A percentile compares a stretch with the other conserved stretches of the same genome.
These are phyloP conservation scores for Pyrrhosoma nymphula DNA, from an alignment of 2,888 invertebrate species.

Conservation along the genomic window DNA sequence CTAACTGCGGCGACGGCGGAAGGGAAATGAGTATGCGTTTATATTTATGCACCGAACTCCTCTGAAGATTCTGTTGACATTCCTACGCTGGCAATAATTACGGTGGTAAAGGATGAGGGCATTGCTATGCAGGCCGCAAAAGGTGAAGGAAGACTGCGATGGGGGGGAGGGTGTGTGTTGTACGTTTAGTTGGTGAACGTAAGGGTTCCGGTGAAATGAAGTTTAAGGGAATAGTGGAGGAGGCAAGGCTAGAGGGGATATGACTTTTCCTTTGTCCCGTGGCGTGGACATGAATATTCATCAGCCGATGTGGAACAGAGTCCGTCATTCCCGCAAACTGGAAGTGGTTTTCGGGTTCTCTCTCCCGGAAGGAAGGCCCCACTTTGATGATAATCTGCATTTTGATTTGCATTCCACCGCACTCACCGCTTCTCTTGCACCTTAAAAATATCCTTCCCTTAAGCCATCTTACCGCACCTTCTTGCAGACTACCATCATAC, in stretches of 20 bases:
- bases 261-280: constrained; percentile 62
- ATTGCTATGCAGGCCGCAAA: not conserved
- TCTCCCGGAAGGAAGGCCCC: not conserved
- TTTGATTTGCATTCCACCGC: constrained; percentile 42
- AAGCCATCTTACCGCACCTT: not conserved
- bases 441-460: not conserved
- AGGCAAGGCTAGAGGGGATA: not conserved
- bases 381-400: constrained; percentile 64
- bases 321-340: constrained; percentile 58
- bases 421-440: not conserved
- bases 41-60: not conserved
- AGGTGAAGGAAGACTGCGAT: not conserved
- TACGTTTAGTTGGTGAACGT: no score
- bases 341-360: constrained; percentile 55
- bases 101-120: not conserved
- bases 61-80: constrained; percentile 40
- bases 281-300: constrained; percentile 58
- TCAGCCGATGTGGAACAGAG: constrained; percentile 53
- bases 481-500: not conserved
- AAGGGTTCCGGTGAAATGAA: not conserved
- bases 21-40: not conserved
- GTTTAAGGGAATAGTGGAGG: constrained; percentile 1
- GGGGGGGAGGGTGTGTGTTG: not conserved
- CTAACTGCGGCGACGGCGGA: no score
- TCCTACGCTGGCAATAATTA: constrained; percentile 29